Evolutionary conservation across 2,888 invertebrate species (phyloP), one percentile per base, ranked within the genome.

Genomic region (Mermis nigrescens): DNA sequence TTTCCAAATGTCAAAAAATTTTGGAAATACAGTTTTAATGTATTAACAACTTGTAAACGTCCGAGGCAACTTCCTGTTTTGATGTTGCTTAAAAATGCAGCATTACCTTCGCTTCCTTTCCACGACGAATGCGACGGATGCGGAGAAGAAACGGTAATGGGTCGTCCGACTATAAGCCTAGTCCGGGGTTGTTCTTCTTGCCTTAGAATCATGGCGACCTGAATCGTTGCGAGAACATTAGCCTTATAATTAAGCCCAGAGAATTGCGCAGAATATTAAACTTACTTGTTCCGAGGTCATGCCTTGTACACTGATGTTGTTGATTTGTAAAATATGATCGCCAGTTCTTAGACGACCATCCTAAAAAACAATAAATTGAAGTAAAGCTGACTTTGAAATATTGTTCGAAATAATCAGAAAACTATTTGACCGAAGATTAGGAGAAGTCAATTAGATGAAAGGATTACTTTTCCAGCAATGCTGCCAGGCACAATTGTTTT

Each of bases 401-500:
- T n/a, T n/a, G n/a, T n/a, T n/a, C n/a, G n/a, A n/a, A n/a, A n/a
- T n/a, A n/a, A n/a, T n/a, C n/a, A n/a, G n/a, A n/a, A n/a, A n/a
- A n/a, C n/a, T n/a, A n/a, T n/a, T n/a, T n/a, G n/a, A n/a, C 27
- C n/a, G 55, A 28, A n/a, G 12, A 54, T 52, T 15, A 51, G 22
- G 15, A 57, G 12, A 57, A 22, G 27, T 19, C 27, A 24, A 57
- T 31, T 51, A n/a, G 7, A 54, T 28, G 52, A 26, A 2, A 12
- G 31, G 70, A 82, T 80, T 71, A 89, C 89, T 67, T 89, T 82
- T 76, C 95, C 94, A 7, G 98, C 94, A 1, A 94, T 91, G 58
- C 95, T 95, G 3, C 92, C 95, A 0, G 92, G 90, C 61, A 95
- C 78, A 45, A 98, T 94, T 22, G 95, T 95, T 76, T 98, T 98